Percentiles rank a stretch among this genome's conserved stretches.
These are phyloP conservation scores for Podiceps cristatus DNA, from an alignment of 2,113 vertebrate genomes.

Conservation along the genomic window DNA sequence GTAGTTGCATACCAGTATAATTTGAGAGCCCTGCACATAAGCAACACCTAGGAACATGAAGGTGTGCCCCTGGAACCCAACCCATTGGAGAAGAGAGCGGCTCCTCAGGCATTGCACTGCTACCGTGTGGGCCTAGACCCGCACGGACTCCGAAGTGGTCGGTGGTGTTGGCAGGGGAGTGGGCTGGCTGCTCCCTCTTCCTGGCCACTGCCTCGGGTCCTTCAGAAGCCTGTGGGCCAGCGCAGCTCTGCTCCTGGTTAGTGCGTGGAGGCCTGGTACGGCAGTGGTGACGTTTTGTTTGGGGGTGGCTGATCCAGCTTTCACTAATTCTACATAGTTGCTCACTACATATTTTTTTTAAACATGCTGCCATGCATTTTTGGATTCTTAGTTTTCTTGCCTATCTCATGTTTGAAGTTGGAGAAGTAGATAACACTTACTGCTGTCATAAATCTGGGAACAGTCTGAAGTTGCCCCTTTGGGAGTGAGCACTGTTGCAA, in stretches of 20 bases:
- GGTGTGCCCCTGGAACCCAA: not conserved
- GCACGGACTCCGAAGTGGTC: too few relatives aligned
- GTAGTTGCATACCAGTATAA: not conserved
- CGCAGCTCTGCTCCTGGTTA: not conserved
- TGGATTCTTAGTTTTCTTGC: not conserved
- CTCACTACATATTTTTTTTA: not conserved
- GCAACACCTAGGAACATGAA: too few relatives aligned
- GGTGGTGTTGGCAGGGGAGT: too few relatives aligned
- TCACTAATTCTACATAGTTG: not conserved
- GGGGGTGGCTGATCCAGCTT: accelerated
- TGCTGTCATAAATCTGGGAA: not conserved
- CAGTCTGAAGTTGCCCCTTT: not conserved
- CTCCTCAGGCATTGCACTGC: not conserved
- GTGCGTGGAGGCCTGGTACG: accelerated
- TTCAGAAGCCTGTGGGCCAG: accelerated
- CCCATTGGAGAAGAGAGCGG: not conserved
- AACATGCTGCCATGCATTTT: not conserved
- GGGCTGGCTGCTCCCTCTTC: not conserved
- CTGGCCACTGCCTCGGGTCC: accelerated
- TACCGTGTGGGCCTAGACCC: accelerated
- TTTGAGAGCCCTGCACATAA: not conserved
- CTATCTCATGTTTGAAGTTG: not conserved
- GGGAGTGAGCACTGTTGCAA: not conserved
- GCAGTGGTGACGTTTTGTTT: not conserved
- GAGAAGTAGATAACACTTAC: not conserved